Conservation (phyloP, 2,797 vertebrate genomes). For the Phataginus tetradactyla region DNA sequence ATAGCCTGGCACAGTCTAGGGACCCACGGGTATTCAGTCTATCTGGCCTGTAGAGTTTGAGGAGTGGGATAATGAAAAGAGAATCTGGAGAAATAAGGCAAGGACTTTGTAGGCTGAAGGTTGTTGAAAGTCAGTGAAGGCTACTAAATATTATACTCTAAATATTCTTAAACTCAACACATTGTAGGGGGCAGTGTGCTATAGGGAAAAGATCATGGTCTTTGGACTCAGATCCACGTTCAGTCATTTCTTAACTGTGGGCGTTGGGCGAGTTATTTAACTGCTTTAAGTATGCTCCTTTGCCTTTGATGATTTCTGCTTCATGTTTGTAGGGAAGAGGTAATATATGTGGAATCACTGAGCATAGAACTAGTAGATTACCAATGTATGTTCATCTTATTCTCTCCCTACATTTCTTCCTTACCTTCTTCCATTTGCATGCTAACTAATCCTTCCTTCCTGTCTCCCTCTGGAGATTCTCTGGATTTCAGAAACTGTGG, state of each 20-base stretch:
- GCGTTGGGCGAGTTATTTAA: neutral
- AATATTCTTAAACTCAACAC: neutral
- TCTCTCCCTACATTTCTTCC: neutral
- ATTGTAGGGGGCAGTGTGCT: neutral
- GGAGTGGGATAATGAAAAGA: neutral
- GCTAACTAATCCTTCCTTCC: neutral
- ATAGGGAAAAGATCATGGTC: neutral
- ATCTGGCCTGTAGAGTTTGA: neutral
- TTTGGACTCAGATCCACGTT: neutral
- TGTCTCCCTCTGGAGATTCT: neutral
- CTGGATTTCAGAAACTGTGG: slow-evolving; percentile 19
- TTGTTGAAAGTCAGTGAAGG: neutral
- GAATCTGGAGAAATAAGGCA: neutral
- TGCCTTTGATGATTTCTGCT: slow-evolving; percentile 17
- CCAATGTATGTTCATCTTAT: neutral
- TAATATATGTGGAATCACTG: slow-evolving; percentile 12
- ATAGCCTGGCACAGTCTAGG: neutral
- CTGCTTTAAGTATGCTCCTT: neutral
- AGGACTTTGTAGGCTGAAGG: neutral
- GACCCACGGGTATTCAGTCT: neutral
- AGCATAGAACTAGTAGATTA: neutral
- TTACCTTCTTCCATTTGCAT: neutral
- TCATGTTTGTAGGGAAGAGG: neutral
- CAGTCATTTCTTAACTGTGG: slow-evolving; percentile 5
- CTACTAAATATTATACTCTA: neutral